Evolutionary conservation across 2,113 vertebrate genomes (phyloP).

Genomic region (Cheilinus undulatus): DNA sequence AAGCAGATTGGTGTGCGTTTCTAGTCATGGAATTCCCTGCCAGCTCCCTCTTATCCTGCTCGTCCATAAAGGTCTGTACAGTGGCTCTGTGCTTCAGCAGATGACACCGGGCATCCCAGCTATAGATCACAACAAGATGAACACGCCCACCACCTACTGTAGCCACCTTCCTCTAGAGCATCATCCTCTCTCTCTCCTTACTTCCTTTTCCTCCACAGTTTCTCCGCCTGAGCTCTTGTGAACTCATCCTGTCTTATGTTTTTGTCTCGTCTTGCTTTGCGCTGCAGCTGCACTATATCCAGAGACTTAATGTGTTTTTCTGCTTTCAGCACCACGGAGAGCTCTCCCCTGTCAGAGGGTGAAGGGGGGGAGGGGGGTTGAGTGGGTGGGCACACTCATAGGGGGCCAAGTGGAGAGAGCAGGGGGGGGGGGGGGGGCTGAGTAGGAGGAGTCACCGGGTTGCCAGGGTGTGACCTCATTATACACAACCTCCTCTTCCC

Average conservation of each 20-base stretch:
- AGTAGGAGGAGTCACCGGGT: conserved; percentile 72
- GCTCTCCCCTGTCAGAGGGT: conserved; percentile 68
- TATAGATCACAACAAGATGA: conserved; percentile 81
- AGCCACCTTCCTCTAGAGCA: conserved; percentile 62
- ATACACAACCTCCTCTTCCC: conserved; percentile 77
- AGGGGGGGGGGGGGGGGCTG: conserved; percentile 20
- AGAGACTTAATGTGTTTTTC: conserved; percentile 63
- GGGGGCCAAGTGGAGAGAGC: conserved; percentile 51
- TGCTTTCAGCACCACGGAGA: conserved; percentile 85
- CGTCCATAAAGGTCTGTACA: conserved; percentile 58
- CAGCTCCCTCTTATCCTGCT: conserved; percentile 46
- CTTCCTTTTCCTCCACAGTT: conserved; percentile 15
- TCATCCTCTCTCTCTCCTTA: conserved; percentile 43
- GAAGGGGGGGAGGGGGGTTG: conserved; percentile 30
- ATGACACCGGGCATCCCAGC: conserved; percentile 80
- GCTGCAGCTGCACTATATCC: conserved; percentile 43
- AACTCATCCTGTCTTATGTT: conserved; percentile 13
- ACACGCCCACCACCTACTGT: conserved; percentile 81
- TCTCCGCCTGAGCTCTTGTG: neutral
- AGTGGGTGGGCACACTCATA: conserved; percentile 56
- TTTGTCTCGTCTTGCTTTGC: conserved; percentile 26
- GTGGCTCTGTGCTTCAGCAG: conserved; percentile 73
- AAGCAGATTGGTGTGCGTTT: conserved; percentile 35
- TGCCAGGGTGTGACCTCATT: conserved; percentile 85
- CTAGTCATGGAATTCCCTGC: conserved; percentile 43